These are phyloP conservation scores for Drosophila siamana DNA, from an alignment of 2,888 invertebrate genomes.

Conservation along the genomic window DNA sequence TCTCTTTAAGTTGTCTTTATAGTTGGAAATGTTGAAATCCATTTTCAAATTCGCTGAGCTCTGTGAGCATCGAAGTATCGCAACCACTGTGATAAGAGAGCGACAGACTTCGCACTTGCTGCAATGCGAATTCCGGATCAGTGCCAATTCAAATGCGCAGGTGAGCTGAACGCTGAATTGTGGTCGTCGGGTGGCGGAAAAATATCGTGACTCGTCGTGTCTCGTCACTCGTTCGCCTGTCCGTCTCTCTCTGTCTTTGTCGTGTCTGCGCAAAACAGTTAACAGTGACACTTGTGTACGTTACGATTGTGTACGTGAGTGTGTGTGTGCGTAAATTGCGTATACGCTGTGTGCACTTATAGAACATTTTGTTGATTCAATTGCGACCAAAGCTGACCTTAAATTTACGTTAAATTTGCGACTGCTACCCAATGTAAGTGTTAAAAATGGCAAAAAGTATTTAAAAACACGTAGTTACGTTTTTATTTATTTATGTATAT, in stretches of 20 bases:
- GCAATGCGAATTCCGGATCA: slow-evolving; percentile 72
- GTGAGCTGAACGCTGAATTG: slow-evolving; percentile 72
- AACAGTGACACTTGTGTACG: slow-evolving; percentile 13
- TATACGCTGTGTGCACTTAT: slow-evolving; percentile 63
- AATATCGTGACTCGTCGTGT: slow-evolving; percentile 18
- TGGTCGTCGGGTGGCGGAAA: slow-evolving; percentile 15
- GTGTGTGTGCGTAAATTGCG: slow-evolving; percentile 55
- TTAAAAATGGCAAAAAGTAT: slow-evolving; percentile 50
- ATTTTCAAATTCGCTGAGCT: not conserved
- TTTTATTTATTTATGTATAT: slow-evolving; percentile 7
- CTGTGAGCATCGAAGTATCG: not conserved
- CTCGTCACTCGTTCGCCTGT: slow-evolving; percentile 23
- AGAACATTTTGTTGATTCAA: slow-evolving; percentile 39
- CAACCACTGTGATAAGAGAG: slow-evolving; percentile 50
- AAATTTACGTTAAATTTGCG: slow-evolving; percentile 19
- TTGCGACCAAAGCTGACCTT: slow-evolving; percentile 37
- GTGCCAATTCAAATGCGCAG: slow-evolving; percentile 79
- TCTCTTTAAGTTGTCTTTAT: not conserved
- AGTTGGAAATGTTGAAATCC: not conserved
- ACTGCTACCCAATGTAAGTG: slow-evolving; percentile 63
- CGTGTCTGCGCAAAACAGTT: slow-evolving; percentile 52
- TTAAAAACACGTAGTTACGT: slow-evolving; percentile 34
- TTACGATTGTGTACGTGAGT: not conserved
- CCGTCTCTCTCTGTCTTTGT: slow-evolving; percentile 23
- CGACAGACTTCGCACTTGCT: slow-evolving; percentile 44